Evolutionary conservation across 2,797 vertebrate species (phyloP).

Genomic region (Notoglanidium macrostoma): DNA sequence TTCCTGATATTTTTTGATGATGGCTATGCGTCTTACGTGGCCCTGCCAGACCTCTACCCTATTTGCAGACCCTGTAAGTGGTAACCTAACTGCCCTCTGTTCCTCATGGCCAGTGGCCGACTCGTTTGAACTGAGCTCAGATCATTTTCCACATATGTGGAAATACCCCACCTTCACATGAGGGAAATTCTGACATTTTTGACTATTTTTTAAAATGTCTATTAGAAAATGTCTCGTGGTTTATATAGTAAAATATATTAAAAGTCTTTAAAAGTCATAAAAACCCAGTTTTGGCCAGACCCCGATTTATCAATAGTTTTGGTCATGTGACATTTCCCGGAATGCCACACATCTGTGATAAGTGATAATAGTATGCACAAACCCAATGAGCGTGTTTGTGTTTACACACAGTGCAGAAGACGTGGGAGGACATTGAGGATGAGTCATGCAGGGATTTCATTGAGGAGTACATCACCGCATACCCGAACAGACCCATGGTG

Average conservation of each 20-base stretch:
- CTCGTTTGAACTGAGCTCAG: background rate
- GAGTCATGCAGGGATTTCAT: conserved; percentile 94
- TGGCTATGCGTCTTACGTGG: conserved; percentile 95
- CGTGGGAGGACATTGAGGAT: conserved; percentile 98
- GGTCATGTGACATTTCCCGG: background rate
- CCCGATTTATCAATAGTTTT: background rate
- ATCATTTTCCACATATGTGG: background rate
- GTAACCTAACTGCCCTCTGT: background rate
- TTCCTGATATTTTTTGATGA: conserved; percentile 98
- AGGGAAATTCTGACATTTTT: background rate
- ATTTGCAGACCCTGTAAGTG: conserved; percentile 88
- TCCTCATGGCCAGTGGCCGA: background rate
- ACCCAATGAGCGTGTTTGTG: background rate
- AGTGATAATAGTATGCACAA: background rate
- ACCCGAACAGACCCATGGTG: conserved; percentile 99
- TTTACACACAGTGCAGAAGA: conserved; percentile 80
- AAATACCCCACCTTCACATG: background rate
- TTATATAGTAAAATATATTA: background rate
- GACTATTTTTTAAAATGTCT: background rate
- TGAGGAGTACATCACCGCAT: conserved; percentile 94
- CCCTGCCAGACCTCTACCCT: conserved; percentile 88
- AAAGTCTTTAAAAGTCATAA: no score
- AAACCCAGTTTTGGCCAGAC: background rate
- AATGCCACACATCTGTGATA: background rate
- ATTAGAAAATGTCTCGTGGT: background rate